Evolutionary conservation across 2,797 vertebrate genomes (phyloP).

Genomic region (Threskiornis aethiopicus): DNA sequence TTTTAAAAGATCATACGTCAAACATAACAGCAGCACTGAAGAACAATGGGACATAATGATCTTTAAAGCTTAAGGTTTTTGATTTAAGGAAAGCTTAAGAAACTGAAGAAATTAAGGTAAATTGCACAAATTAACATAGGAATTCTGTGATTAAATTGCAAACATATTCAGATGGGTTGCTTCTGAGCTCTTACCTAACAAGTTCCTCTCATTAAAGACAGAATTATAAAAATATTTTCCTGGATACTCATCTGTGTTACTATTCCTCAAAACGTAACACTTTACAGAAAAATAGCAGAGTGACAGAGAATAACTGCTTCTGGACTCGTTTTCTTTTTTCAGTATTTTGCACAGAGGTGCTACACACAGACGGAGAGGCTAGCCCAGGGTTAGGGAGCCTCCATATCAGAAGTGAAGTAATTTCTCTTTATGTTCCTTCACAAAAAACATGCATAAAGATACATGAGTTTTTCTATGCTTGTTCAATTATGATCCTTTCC

Average conservation of each 20-base stretch:
- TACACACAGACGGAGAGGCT: background rate
- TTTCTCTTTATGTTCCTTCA: background rate
- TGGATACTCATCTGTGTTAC: background rate
- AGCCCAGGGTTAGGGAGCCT: background rate
- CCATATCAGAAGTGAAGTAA: accelerated
- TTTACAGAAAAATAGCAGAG: background rate
- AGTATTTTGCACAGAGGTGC: background rate
- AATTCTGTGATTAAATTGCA: background rate
- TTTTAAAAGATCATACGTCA: background rate
- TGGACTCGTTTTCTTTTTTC: background rate
- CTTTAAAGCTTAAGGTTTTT: background rate
- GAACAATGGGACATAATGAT: background rate
- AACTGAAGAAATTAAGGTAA: background rate
- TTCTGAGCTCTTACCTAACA: background rate
- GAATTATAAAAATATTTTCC: background rate
- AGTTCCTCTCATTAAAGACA: background rate
- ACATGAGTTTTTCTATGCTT: background rate
- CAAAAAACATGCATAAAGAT: background rate
- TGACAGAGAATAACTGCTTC: background rate
- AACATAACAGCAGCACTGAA: background rate
- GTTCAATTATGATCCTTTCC: background rate
- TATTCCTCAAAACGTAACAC: background rate
- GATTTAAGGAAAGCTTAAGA: background rate
- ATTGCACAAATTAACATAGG: background rate
- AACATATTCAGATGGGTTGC: background rate